Evolutionary conservation across 2,888 invertebrate genomes (phyloP), one percentile per base, ranked within the genome.

Genomic region (Shargacucullia verbasci): DNA sequence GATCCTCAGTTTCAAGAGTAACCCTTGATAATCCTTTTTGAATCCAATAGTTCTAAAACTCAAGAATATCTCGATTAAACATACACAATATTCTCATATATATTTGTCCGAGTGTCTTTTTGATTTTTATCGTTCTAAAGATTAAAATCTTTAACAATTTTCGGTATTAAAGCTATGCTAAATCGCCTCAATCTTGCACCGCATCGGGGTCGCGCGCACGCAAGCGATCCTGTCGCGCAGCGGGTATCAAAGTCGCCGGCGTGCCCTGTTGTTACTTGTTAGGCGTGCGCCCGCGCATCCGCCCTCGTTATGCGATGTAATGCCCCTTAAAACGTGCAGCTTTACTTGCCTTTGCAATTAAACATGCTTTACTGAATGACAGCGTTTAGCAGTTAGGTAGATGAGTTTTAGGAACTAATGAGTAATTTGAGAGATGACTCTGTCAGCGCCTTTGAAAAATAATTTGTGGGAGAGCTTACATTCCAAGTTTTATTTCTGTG

Each of bases 161-260:
- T 53, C 20, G 34, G 39, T 37, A 48, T 53, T 45, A 52, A 57
- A 12, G 46, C 55, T 59, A 13, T 35, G 52, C 57, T 53, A 38
- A 54, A 76, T 76, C 73, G 76, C 76, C 71, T 76, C 74, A 77
- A 78, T 78, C 83, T 83, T 80, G 76, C 61, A 49, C 76, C 79
- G 70, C 75, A 74, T 75, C 73, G 58, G 66, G 78, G 76, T 76
- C 79, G 72, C 75, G 76, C 72, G 84, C 90, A 89, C 90, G 90
- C 90, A 84, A 89, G 84, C 81, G 80, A 75, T 58, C 79, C 81
- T 90, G 91, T 90, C 86, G 83, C 90, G 72, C 91, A 89, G 90
- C 90, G 82, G 90, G 90, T 81, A 84, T 87, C 87, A 84, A 87
- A 87, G 87, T 87, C 80, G 84, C 85, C 86, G 84, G 78, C 80